Conservation (phyloP, 1,140 invertebrate genomes). For the Reticulitermes speratus region DNA sequence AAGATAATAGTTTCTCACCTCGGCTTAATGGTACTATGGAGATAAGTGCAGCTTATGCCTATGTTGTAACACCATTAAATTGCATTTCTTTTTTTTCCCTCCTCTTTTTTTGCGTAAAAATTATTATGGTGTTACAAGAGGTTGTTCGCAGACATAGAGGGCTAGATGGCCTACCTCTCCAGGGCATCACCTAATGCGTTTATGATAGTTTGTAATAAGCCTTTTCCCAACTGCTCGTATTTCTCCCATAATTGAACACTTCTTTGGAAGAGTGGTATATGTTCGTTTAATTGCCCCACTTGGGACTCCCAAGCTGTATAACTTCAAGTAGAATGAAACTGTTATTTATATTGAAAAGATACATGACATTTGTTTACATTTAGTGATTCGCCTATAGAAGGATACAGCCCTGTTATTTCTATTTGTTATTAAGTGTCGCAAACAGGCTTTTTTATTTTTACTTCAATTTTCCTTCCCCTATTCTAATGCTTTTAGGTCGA, state of each 20-base stretch:
- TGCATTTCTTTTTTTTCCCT: neutral
- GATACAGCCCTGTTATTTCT: too few species aligned
- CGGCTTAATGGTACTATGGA: neutral
- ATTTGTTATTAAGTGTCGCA: too few species aligned
- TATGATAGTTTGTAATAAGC: neutral
- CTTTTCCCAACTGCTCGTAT: neutral
- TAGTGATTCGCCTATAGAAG: too few species aligned
- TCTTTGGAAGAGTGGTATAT: neutral
- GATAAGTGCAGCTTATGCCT: neutral
- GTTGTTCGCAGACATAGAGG: neutral
- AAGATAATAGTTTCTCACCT: neutral
- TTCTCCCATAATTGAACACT: neutral
- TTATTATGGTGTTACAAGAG: neutral
- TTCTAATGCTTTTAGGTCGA: too few species aligned
- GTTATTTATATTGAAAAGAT: too few species aligned
- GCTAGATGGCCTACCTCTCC: neutral
- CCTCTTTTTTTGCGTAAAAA: neutral
- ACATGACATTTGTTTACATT: too few species aligned
- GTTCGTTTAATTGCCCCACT: neutral
- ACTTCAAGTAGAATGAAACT: too few species aligned
- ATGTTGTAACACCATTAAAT: neutral
- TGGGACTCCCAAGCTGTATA: too few species aligned
- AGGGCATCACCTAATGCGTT: neutral
- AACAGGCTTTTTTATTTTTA: too few species aligned
- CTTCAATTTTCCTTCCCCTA: too few species aligned